Base-by-base conservation (phyloP, 1,140 invertebrate genomes). In the Batillaria attramentaria region DNA sequence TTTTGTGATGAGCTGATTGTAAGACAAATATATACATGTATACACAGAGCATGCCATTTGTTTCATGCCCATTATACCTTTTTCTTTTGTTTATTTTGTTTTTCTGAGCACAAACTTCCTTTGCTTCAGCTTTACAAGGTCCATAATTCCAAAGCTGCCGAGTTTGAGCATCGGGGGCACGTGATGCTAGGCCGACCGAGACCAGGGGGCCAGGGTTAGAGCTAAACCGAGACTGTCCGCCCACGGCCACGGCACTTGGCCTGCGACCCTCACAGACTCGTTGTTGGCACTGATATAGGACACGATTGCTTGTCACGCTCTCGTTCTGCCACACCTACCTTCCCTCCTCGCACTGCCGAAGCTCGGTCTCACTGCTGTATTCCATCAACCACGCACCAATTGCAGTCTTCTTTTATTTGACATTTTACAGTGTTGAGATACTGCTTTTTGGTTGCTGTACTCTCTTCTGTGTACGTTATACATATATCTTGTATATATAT, bases 111-210 rank as follows among this genome's bases (percentile, higher is more conserved):
- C 31, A 42, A 35, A 28, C 68, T 81, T 77, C 68, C 66, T 75
- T 81, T 81, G 80, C 81, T 81, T 68, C 85, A 86, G 81, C 79
- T 75, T n/a, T 79, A 84, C 85, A 50, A 81, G 84, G 79, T 86
- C 85, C 76, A 84, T 86, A 78, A 85, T 86, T 54, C 82, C 84
- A 42, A 86, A 85, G 84, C 76, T 86, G 79, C 85, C 85, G 60
- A 86, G 85, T 81, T 81, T 86, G 79, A 85, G 78, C 80, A 81
- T 86, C 42, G 83, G 85, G 72, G 84, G 84, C 81, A 82, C 81
- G 77, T 84, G 81, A 84, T 82, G 24, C 4, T 41, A 37, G 68
- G 24, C 35, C 4, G 24, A 42, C 35, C 37, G n/a, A 39, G 6
- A n/a, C n/a, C 35, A n/a, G 18, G 31, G 37, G 37, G 37, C 68